Percentiles rank a stretch among this genome's conserved stretches.
Conservation (phyloP, 2,113 vertebrate genomes). For the Tringa solitaria region DNA sequence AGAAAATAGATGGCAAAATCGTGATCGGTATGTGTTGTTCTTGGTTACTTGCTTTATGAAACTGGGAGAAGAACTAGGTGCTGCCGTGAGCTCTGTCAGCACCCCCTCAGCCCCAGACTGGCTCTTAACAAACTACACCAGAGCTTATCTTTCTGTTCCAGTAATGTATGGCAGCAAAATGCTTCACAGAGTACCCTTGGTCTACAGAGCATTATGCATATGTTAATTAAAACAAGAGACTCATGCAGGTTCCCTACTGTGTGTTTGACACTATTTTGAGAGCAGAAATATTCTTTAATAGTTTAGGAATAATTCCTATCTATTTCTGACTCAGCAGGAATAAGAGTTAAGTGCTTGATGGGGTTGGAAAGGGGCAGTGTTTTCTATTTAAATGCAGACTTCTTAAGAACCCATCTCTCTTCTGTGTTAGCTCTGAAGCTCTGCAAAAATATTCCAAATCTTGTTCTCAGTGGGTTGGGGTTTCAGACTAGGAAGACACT, state of each 20-base stretch:
- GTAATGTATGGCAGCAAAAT: neutral
- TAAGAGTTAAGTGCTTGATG: neutral
- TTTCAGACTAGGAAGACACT: neutral
- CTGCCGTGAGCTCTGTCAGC: constrained; percentile 9
- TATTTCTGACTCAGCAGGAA: neutral
- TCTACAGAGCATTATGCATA: neutral
- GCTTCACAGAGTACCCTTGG: neutral
- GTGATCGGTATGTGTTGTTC: constrained; percentile 85
- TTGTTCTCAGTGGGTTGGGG: neutral
- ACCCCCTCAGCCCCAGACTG: neutral
- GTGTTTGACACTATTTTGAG: neutral
- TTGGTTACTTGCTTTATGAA: neutral
- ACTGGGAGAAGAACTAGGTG: neutral
- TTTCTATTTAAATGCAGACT: neutral
- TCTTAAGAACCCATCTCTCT: neutral
- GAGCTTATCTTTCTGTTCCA: constrained; percentile 7
- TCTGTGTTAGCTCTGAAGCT: neutral
- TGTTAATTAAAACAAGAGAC: neutral
- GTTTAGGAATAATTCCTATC: neutral
- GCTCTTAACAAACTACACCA: constrained; percentile 5
- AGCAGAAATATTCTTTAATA: neutral
- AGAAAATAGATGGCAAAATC: constrained; percentile 93
- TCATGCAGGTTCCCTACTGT: neutral
- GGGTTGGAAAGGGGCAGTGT: neutral
- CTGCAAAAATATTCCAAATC: neutral